A percentile compares a stretch with the other conserved stretches of the same genome.
Conservation (phyloP, 2,113 vertebrate genomes). For the Myxocyprinus asiaticus region DNA sequence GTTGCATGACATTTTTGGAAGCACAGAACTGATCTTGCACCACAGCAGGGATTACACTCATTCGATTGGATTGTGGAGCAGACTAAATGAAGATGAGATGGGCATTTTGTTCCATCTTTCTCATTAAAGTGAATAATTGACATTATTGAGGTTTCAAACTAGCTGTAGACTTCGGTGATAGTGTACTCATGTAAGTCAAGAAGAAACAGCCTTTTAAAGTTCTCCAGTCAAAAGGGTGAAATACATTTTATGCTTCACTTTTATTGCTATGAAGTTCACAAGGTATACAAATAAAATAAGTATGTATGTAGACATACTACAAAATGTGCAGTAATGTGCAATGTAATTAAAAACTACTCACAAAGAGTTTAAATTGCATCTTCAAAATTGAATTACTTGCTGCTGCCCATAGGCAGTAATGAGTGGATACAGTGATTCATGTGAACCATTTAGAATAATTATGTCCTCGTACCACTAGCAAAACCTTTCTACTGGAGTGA, state of each 20-base stretch:
- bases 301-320: slow-evolving; percentile 20
- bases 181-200: too few relatives aligned
- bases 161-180: background rate
- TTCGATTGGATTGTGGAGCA: background rate
- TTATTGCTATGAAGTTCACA: slow-evolving; percentile 10
- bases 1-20: background rate
- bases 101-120: background rate
- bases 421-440: background rate
- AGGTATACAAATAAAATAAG: slow-evolving; percentile 24
- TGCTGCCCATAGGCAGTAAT: background rate
- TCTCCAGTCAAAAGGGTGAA: slow-evolving; percentile 27
- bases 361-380: background rate
- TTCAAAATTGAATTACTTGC: background rate
- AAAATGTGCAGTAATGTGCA: slow-evolving; percentile 11
- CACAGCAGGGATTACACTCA: background rate
- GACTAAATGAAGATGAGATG: background rate
- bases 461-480: too few relatives aligned
- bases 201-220: slow-evolving; percentile 5
- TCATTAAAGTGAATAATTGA: slow-evolving; percentile 2
- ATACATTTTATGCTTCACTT: background rate
- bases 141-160: background rate
- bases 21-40: background rate
- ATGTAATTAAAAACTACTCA: background rate
- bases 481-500: background rate
- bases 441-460: too few relatives aligned